phyloP scores from a whole-genome alignment of 2,797 vertebrate species.

The Danio aesculapii region DNA sequence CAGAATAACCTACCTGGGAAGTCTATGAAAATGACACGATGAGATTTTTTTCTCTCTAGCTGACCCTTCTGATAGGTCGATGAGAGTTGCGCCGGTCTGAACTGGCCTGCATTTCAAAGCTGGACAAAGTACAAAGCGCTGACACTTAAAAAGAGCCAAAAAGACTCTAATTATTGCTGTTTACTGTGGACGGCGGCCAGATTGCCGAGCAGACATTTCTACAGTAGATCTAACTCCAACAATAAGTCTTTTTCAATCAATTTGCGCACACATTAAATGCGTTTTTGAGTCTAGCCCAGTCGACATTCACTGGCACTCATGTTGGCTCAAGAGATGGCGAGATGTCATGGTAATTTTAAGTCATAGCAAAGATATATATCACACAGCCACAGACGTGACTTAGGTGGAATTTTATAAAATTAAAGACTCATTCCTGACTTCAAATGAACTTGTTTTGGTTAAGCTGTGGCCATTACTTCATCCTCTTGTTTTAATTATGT shows the following conservation, averaged over 20 bases:
- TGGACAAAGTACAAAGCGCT: slow-evolving; percentile 55
- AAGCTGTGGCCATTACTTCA: too few species aligned
- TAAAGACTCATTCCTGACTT: too few species aligned
- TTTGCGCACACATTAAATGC: background rate
- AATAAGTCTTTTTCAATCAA: background rate
- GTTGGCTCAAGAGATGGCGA: background rate
- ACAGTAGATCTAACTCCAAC: slow-evolving; percentile 19
- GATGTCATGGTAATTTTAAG: background rate
- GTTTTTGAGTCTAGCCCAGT: background rate
- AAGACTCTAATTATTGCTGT: slow-evolving; percentile 53
- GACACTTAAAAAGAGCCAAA: slow-evolving; percentile 43
- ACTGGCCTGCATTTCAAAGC: slow-evolving; percentile 54
- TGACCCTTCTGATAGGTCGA: slow-evolving; percentile 48
- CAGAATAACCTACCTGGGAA: slow-evolving; percentile 62
- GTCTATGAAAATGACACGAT: slow-evolving; percentile 56
- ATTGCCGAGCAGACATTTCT: slow-evolving; percentile 49
- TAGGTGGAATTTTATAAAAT: too few species aligned
- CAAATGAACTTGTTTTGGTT: too few species aligned
- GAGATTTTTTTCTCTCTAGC: slow-evolving; percentile 19
- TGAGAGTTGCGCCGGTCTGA: slow-evolving; percentile 10
- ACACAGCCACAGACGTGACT: too few species aligned
- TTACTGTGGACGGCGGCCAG: slow-evolving; percentile 49
- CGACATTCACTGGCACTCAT: background rate
- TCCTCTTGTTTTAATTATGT: too few species aligned
- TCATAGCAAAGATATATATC: background rate